A percentile compares a stretch with the other conserved stretches of the same genome.
Evolutionary conservation across 2,113 vertebrate genomes (phyloP).

Genomic region (Platysteira castanea): DNA sequence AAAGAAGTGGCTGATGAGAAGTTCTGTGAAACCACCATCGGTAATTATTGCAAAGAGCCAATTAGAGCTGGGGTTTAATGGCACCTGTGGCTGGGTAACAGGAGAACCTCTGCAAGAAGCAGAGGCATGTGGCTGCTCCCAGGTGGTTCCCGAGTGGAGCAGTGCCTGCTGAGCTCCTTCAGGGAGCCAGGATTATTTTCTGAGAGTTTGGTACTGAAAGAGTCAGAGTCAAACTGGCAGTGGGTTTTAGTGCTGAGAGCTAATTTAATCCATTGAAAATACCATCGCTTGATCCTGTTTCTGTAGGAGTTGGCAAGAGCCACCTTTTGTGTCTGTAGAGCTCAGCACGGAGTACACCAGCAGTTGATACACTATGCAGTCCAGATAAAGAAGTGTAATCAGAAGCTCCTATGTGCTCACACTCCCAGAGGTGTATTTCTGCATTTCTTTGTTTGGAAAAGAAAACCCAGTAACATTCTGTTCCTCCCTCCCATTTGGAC

Average conservation of each 20-base stretch:
- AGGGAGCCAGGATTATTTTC: neutral
- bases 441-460: neutral
- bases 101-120: neutral
- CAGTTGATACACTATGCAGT: neutral
- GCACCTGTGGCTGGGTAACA: neutral
- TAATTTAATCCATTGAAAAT: neutral
- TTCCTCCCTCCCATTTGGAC: neutral
- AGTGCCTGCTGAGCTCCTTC: neutral
- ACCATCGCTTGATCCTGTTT: neutral
- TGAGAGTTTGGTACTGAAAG: neutral
- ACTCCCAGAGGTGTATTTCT: neutral
- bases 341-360: neutral
- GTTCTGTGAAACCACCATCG: constrained; percentile 87
- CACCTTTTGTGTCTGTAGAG: neutral
- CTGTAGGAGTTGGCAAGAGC: neutral
- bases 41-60: constrained; percentile 48
- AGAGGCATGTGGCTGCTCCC: neutral
- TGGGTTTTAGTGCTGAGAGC: neutral
- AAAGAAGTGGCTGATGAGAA: constrained; percentile 85
- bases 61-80: neutral
- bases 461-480: neutral
- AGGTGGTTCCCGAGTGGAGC: rapidly evolving
- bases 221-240: neutral
- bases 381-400: neutral
- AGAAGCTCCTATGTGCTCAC: neutral